phyloP scores from a whole-genome alignment of 2,888 invertebrate genomes.

The Choristoneura rosaceana region DNA sequence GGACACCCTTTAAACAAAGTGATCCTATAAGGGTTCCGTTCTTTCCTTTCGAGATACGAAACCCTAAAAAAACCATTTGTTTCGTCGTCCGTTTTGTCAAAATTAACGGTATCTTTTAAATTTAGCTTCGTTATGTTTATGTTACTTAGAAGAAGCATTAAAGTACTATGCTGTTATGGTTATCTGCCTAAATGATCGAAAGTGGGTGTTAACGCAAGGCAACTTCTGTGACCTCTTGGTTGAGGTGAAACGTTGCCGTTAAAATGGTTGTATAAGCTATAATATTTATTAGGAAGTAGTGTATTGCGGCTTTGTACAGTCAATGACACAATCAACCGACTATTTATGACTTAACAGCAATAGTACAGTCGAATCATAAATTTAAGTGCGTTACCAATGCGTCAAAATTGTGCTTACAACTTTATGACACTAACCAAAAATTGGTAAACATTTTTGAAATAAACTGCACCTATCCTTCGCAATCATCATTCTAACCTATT shows the following conservation, averaged over 20 bases:
- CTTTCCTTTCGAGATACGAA: no score
- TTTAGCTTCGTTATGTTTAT: background rate
- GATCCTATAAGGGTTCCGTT: no score
- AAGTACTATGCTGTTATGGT: conserved; percentile 27
- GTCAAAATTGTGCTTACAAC: no score
- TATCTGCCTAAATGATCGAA: conserved; percentile 31
- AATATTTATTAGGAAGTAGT: background rate
- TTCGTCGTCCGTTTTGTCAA: no score
- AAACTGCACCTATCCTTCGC: no score
- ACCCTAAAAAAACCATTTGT: no score
- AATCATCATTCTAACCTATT: no score
- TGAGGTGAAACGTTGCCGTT: conserved; percentile 3
- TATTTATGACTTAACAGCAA: background rate
- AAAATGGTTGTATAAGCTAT: conserved; percentile 1
- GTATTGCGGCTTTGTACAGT: background rate
- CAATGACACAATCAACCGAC: background rate
- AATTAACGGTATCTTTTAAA: background rate
- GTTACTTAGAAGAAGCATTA: conserved; percentile 10
- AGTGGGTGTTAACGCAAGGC: conserved; percentile 41
- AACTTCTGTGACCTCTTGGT: conserved; percentile 26
- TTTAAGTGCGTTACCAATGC: no score
- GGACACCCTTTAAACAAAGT: no score
- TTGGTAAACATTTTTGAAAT: no score
- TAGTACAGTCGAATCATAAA: no score
- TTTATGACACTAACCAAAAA: no score